These are phyloP conservation scores for Catocala nupta DNA, from an alignment of 2,888 invertebrate genomes.

Conservation along the genomic window DNA sequence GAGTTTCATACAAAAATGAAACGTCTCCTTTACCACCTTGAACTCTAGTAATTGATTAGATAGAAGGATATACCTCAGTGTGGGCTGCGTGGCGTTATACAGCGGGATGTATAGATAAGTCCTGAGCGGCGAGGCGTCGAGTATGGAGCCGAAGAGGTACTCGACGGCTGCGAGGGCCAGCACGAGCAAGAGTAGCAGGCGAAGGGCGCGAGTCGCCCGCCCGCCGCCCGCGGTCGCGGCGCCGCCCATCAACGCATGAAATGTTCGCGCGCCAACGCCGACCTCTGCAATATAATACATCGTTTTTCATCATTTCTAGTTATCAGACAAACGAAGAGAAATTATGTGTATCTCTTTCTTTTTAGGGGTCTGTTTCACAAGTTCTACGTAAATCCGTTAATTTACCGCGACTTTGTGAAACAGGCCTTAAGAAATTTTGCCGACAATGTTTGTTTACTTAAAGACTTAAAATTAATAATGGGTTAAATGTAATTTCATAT, in stretches of 20 bases:
- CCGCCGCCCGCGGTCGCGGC: slow-evolving; percentile 76
- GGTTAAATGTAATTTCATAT: too few relatives aligned
- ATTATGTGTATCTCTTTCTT: too few relatives aligned
- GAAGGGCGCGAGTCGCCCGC: slow-evolving; percentile 83
- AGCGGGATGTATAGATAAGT: slow-evolving; percentile 83
- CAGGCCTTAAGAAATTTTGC: too few relatives aligned
- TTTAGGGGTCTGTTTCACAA: too few relatives aligned
- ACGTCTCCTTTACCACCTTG: too few relatives aligned
- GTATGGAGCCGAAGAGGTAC: slow-evolving; percentile 90
- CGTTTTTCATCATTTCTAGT: not conserved
- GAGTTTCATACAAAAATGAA: too few relatives aligned
- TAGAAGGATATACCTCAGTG: slow-evolving; percentile 61
- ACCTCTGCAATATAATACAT: slow-evolving; percentile 50
- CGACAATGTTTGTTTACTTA: too few relatives aligned
- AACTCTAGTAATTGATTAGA: too few relatives aligned
- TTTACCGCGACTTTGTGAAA: too few relatives aligned
- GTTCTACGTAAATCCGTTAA: too few relatives aligned
- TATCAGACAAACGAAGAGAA: too few relatives aligned
- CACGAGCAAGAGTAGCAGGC: slow-evolving; percentile 85
- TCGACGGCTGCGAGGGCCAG: slow-evolving; percentile 90
- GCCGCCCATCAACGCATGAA: slow-evolving; percentile 83
- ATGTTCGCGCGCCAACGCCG: slow-evolving; percentile 56
- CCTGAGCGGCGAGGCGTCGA: slow-evolving; percentile 84
- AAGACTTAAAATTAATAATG: too few relatives aligned
- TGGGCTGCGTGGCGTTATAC: slow-evolving; percentile 77